phyloP scores from a whole-genome alignment of 1,140 invertebrate species.

The Sinonovacula constricta region DNA sequence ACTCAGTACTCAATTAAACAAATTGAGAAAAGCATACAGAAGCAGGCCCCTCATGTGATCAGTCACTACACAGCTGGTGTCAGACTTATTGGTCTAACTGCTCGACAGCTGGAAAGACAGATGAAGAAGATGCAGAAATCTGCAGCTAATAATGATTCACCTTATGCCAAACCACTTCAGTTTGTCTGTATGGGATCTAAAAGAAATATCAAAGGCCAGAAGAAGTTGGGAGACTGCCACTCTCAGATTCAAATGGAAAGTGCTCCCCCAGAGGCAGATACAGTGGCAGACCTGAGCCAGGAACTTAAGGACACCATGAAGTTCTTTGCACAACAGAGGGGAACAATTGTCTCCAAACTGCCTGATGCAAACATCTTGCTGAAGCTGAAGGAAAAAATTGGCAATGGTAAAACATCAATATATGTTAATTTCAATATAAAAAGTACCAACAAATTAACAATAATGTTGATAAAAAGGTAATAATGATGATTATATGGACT shows the following conservation, averaged over 20 bases:
- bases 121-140: slow-evolving; percentile 60
- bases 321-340: slow-evolving; percentile 26
- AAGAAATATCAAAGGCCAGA: background rate
- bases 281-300: slow-evolving; percentile 14
- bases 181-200: slow-evolving; percentile 51
- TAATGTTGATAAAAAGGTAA: no score
- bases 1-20: slow-evolving; percentile 59
- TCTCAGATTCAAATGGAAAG: background rate
- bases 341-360: background rate
- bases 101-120: slow-evolving; percentile 56
- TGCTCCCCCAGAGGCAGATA: background rate
- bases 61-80: slow-evolving; percentile 65
- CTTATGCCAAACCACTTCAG: slow-evolving; percentile 65
- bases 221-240: background rate
- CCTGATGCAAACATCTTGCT: slow-evolving; percentile 37
- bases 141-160: slow-evolving; percentile 53
- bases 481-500: no score
- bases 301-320: slow-evolving; percentile 30
- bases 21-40: slow-evolving; percentile 45
- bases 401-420: slow-evolving; percentile 13
- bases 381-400: slow-evolving; percentile 23
- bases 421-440: no score
- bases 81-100: slow-evolving; percentile 62
- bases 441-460: no score
- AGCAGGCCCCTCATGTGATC: slow-evolving; percentile 62